Evolutionary conservation across 2,113 vertebrate species (phyloP).

Genomic region (Nycticebus coucang): DNA sequence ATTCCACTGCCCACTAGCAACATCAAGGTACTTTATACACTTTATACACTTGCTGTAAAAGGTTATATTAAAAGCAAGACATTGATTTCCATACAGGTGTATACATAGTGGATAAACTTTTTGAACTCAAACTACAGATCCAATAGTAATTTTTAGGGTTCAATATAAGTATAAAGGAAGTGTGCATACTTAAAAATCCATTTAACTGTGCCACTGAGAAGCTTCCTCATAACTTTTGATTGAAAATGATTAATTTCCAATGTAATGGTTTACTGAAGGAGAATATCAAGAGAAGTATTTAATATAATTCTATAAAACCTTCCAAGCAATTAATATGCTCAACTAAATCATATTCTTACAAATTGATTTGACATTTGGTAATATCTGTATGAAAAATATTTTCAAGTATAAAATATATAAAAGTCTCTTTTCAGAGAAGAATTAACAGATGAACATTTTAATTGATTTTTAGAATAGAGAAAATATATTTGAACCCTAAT

Average conservation of each 20-base stretch:
- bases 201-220: neutral
- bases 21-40: neutral
- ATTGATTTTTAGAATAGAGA: neutral
- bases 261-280: neutral
- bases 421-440: neutral
- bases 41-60: neutral
- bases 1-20: neutral
- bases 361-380: neutral
- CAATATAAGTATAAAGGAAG: neutral
- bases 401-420: neutral
- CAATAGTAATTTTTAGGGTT: neutral
- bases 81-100: neutral
- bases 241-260: constrained; percentile 33
- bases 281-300: constrained; percentile 7
- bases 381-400: neutral
- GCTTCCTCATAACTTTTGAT: neutral
- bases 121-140: neutral
- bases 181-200: constrained; percentile 21
- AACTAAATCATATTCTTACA: neutral
- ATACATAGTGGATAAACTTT: neutral
- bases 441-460: neutral
- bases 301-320: neutral
- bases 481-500: neutral
- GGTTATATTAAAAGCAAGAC: neutral
- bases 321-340: constrained; percentile 6